phyloP scores from a whole-genome alignment of 2,113 vertebrate genomes.

The Physeter macrocephalus region DNA sequence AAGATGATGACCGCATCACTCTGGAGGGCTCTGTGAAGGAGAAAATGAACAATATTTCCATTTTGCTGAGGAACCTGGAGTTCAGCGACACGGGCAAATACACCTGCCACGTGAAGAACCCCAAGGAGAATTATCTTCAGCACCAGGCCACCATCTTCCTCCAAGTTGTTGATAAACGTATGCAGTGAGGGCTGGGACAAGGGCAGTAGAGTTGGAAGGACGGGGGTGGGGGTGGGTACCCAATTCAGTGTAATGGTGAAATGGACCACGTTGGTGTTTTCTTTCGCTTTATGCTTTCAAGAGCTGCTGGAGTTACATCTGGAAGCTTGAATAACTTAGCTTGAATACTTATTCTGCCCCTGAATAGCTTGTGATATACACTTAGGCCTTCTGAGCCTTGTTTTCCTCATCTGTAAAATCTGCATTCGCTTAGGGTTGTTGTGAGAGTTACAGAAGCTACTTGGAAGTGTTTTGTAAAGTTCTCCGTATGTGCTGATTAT shows the following conservation, averaged over 20 bases:
- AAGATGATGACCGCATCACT: slow-evolving; percentile 79
- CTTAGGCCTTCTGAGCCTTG: not conserved
- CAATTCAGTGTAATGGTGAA: not conserved
- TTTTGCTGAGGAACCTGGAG: slow-evolving; percentile 88
- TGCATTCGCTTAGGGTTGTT: not conserved
- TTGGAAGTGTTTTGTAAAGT: not conserved
- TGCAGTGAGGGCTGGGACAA: slow-evolving; percentile 56
- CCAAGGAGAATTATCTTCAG: slow-evolving; percentile 85
- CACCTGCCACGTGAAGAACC: slow-evolving; percentile 92
- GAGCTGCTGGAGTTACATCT: not conserved
- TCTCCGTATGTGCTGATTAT: not conserved
- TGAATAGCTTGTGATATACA: not conserved
- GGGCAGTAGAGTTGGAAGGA: not conserved
- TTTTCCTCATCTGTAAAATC: not conserved
- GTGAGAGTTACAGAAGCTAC: not conserved
- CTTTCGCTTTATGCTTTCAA: not conserved
- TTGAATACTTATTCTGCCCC: not conserved
- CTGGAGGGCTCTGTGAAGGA: slow-evolving; percentile 83
- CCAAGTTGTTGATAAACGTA: slow-evolving; percentile 89
- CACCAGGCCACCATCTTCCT: slow-evolving; percentile 89
- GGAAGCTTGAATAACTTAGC: not conserved
- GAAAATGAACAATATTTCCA: slow-evolving; percentile 87
- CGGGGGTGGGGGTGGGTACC: not conserved
- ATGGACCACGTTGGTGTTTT: not conserved
- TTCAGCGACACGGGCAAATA: slow-evolving; percentile 91